These are phyloP conservation scores for Chymomyza procnemis DNA, from an alignment of 2,888 invertebrate species.

Conservation along the genomic window DNA sequence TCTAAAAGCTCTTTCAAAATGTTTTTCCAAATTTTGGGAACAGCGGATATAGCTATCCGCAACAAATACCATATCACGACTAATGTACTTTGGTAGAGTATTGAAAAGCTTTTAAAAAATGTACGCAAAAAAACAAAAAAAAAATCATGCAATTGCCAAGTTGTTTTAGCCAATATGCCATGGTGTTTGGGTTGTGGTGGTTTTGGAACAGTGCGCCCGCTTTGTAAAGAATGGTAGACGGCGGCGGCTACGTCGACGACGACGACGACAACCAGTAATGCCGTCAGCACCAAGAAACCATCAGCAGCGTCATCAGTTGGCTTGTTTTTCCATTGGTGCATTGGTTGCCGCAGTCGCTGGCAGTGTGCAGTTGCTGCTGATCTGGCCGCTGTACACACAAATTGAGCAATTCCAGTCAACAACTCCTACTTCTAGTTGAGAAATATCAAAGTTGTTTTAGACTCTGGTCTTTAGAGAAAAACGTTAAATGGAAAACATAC, in stretches of 20 bases:
- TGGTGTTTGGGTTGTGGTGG: conserved; percentile 8
- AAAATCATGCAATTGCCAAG: conserved; percentile 45
- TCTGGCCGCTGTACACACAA: conserved; percentile 56
- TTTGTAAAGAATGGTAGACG: conserved; percentile 4
- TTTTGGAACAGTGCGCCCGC: background rate
- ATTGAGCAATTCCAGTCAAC: conserved; percentile 73
- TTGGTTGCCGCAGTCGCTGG: background rate
- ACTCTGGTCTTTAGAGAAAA: conserved; percentile 37
- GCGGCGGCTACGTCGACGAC: too few species aligned
- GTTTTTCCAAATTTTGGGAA: too few species aligned
- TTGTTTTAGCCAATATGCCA: conserved; percentile 10
- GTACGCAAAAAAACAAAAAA: conserved; percentile 50
- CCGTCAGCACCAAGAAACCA: conserved; percentile 1
- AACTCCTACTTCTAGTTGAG: conserved; percentile 70
- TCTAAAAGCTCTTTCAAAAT: too few species aligned
- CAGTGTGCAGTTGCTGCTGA: conserved; percentile 13
- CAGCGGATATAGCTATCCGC: too few species aligned
- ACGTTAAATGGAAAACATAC: conserved; percentile 36
- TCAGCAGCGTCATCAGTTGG: conserved; percentile 22
- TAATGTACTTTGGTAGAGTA: too few species aligned
- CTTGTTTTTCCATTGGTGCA: conserved; percentile 18
- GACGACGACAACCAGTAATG: background rate
- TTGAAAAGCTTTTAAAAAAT: conserved; percentile 20
- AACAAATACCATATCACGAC: too few species aligned
- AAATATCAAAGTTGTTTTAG: conserved; percentile 61